These are phyloP conservation scores for Tribolium castaneum DNA, from an alignment of 1,140 invertebrate genomes.

Conservation along the genomic window DNA sequence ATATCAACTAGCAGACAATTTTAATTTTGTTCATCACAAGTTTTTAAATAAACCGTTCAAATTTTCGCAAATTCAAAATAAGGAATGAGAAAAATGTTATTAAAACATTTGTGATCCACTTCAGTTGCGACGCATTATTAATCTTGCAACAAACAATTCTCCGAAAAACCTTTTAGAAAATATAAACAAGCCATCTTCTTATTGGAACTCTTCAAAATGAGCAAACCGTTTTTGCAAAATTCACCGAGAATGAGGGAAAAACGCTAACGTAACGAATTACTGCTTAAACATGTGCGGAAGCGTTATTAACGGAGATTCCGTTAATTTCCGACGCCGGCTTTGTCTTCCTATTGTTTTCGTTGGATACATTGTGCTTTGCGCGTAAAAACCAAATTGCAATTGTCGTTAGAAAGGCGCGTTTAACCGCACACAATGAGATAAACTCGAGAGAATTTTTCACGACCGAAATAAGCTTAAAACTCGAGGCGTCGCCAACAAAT, in stretches of 20 bases:
- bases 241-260: not conserved
- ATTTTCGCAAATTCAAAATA: too few species aligned
- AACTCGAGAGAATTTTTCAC: not conserved
- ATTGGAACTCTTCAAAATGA: too few species aligned
- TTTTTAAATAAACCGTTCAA: too few species aligned
- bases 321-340: conserved; percentile 6
- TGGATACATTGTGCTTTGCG: not conserved
- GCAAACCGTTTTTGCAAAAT: too few species aligned
- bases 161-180: not conserved
- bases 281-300: conserved; percentile 4
- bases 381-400: conserved; percentile 7
- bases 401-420: not conserved
- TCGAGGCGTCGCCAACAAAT: not conserved
- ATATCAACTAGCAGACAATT: too few species aligned
- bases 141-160: too few species aligned
- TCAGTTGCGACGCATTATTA: too few species aligned
- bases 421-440: not conserved
- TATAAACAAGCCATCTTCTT: not conserved
- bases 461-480: not conserved
- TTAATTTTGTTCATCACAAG: too few species aligned
- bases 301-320: not conserved
- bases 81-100: too few species aligned
- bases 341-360: not conserved
- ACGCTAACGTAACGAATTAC: not conserved
- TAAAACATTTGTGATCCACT: too few species aligned